A percentile compares a stretch with the other conserved stretches of the same genome.
phyloP scores from a whole-genome alignment of 2,797 vertebrate genomes.

The Buceros bicornis region DNA sequence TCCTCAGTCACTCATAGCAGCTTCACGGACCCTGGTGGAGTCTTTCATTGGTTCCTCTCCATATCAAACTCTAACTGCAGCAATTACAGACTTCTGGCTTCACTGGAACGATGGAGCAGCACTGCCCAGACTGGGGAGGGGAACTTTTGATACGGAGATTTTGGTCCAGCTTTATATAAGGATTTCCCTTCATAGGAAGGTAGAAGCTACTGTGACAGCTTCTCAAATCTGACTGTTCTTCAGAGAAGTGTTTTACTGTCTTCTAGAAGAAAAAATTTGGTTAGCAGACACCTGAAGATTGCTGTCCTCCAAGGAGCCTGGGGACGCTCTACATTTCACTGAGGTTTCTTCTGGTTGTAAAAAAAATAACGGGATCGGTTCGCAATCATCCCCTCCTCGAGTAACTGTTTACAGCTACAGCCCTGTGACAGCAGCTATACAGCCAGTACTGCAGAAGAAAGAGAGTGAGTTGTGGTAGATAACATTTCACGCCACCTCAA shows the following conservation, averaged over 20 bases:
- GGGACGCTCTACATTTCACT: neutral
- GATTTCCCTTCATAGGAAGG: neutral
- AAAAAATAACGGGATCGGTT: no score
- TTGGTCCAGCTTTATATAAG: neutral
- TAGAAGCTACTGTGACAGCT: neutral
- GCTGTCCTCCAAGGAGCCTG: neutral
- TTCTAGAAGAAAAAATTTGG: neutral
- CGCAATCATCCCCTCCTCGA: neutral
- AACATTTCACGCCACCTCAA: neutral
- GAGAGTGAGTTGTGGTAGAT: neutral
- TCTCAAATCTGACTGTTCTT: neutral
- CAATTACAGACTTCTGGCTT: neutral
- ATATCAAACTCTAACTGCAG: neutral
- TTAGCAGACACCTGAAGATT: neutral
- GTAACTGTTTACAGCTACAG: neutral
- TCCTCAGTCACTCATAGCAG: neutral
- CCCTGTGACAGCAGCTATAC: neutral
- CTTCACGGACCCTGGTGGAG: neutral
- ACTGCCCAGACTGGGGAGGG: no score
- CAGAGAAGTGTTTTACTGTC: neutral
- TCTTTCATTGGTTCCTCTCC: neutral
- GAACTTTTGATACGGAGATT: neutral
- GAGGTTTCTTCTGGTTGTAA: neutral
- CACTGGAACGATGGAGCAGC: neutral
- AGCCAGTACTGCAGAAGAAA: neutral